These are phyloP conservation scores for Sinodicranocentrus sp. DNA, from an alignment of 2,888 invertebrate genomes.

Conservation along the genomic window DNA sequence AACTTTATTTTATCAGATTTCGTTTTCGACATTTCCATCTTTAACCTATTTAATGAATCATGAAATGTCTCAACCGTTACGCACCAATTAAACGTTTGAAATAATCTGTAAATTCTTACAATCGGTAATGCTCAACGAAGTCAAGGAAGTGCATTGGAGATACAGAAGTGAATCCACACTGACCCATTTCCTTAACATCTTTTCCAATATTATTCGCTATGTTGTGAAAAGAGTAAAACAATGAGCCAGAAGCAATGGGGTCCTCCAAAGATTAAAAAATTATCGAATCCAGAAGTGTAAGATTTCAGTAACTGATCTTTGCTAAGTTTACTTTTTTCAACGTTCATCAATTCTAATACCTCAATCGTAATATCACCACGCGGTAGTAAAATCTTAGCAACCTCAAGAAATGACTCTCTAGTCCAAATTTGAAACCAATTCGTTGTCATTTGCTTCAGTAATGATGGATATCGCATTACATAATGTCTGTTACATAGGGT, in stretches of 20 bases:
- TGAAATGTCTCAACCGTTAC: no score
- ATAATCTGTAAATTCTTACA: no score
- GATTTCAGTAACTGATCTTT: neutral
- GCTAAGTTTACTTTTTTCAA: no score
- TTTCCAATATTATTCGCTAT: neutral
- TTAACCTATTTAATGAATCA: neutral
- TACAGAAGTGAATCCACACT: neutral
- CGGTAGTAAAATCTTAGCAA: slow-evolving; percentile 5
- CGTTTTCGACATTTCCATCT: neutral
- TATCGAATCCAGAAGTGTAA: no score
- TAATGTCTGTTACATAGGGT: neutral
- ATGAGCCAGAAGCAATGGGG: neutral
- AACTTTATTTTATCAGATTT: slow-evolving; percentile 21
- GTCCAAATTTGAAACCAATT: slow-evolving; percentile 40
- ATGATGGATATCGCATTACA: neutral
- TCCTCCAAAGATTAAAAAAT: neutral
- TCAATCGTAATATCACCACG: neutral
- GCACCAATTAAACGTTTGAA: no score
- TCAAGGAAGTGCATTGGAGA: slow-evolving; percentile 39
- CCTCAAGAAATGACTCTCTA: slow-evolving; percentile 18
- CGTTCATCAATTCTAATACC: no score
- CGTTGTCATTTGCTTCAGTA: slow-evolving; percentile 29
- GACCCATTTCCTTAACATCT: neutral
- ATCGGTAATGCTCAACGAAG: slow-evolving; percentile 21
- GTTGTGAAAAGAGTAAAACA: slow-evolving; percentile 28